Evolutionary conservation across 2,797 vertebrate genomes (phyloP), one percentile per base, ranked within the genome.

Genomic region (Anableps anableps): DNA sequence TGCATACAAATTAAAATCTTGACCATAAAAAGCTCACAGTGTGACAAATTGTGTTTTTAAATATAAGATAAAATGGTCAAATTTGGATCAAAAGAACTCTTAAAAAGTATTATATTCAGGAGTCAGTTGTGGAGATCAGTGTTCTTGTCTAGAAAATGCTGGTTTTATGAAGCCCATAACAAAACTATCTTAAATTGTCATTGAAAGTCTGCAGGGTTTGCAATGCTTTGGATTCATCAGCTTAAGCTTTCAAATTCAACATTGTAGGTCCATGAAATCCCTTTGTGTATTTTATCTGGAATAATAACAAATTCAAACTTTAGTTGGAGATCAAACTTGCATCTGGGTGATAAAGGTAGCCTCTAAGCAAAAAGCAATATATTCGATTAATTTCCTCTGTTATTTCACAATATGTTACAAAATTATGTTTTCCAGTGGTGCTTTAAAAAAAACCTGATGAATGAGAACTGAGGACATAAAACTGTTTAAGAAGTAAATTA

Each of bases 141-240:
- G 19, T 17, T 66, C 34, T 38, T 66, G 13, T 62, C 29, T 62
- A 34, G 17, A 64, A 64, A 34, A 64, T 23, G 26, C 19, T 23
- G 36, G 21, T 41, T 41, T 51, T 38, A 13, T 66, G 0, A 62
- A 17, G 9, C 13, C 55, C 2, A 13, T 43, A 68, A 31, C 23
- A 8, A 31, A 47, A 45, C 55, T 29, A 29, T 45, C 38, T 31
- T 17, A 4, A 26, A 70, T 47, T 43, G 34, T 72, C 14, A 79
- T 50, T 76, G 31, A 48, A 31, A 77, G 34, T 76, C 6, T 1
- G n/a, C 11, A 62, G 23, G 31, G 77, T 85, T 77, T 29, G 45
- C 66, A 72, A 19, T 58, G 21, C 21, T 68, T 1, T 47, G 11
- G 38, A 31, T 73, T 84, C 17, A 10, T 29, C 51, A 74, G 19